Percentiles rank a stretch among this genome's conserved stretches.
Conservation (phyloP, 2,888 invertebrate genomes). For the Eristalinus sepulchralis region DNA sequence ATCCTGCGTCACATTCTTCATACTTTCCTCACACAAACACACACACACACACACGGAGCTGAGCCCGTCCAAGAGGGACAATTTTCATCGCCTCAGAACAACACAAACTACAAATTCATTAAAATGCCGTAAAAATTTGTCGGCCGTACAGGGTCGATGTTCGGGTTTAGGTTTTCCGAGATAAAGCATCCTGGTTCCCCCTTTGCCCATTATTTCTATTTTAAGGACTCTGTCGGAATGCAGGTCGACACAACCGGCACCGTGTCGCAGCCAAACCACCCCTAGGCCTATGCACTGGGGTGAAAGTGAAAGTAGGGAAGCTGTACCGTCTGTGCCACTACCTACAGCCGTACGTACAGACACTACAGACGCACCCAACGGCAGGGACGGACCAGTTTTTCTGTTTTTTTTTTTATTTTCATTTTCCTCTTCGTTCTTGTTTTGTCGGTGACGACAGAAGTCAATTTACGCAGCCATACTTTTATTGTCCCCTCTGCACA, state of each 20-base stretch:
- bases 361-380: background rate
- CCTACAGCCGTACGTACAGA: slow-evolving; percentile 8
- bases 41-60: background rate
- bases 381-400: slow-evolving; percentile 31
- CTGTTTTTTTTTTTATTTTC: slow-evolving; percentile 9
- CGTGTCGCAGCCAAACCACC: slow-evolving; percentile 37
- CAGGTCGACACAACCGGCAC: slow-evolving; percentile 30
- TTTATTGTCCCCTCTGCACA: slow-evolving; percentile 21
- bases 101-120: slow-evolving; percentile 72
- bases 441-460: slow-evolving; percentile 66
- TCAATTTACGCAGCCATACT: slow-evolving; percentile 65
- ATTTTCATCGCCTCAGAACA: slow-evolving; percentile 64
- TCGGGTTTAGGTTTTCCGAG: slow-evolving; percentile 51
- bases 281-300: slow-evolving; percentile 55
- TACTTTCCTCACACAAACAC: slow-evolving; percentile 47
- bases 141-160: slow-evolving; percentile 55
- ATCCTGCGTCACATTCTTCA: slow-evolving; percentile 73
- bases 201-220: slow-evolving; percentile 51
- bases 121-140: slow-evolving; percentile 74
- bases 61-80: slow-evolving; percentile 39
- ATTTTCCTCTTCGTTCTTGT: slow-evolving; percentile 10
- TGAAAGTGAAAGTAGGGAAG: slow-evolving; percentile 70
- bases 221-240: slow-evolving; percentile 57
- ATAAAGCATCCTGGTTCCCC: slow-evolving; percentile 26
- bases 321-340: slow-evolving; percentile 25